Conservation (phyloP, 2,113 vertebrate species). For the zebrafish (Danio rerio) region DNA sequence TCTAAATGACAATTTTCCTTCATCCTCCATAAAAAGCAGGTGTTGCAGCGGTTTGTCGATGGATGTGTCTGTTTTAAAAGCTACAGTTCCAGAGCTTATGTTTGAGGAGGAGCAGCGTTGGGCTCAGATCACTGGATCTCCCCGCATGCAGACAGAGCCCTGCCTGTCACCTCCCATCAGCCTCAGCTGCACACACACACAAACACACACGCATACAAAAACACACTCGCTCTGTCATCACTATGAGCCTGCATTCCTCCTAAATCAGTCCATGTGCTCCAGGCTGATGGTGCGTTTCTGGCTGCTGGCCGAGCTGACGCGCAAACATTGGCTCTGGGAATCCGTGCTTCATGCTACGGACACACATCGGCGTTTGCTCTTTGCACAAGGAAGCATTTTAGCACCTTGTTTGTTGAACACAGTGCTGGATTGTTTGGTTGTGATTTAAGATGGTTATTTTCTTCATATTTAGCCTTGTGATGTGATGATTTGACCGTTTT, state of each 20-base stretch:
- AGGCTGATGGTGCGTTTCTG: constrained; percentile 52
- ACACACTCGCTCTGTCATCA: constrained; percentile 49
- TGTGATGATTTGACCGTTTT: background rate
- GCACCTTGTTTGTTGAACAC: background rate
- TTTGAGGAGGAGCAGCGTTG: constrained; percentile 31
- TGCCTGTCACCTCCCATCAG: constrained; percentile 52
- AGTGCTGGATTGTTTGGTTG: background rate
- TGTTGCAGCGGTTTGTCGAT: background rate
- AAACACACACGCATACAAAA: constrained; percentile 21
- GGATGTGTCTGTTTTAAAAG: background rate
- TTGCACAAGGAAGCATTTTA: background rate
- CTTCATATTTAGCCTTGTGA: constrained; percentile 3
- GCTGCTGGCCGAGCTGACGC: constrained; percentile 53
- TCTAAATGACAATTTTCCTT: too few species aligned
- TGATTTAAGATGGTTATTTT: constrained; percentile 1
- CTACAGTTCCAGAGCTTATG: constrained; percentile 27
- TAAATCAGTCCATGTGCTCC: constrained; percentile 50
- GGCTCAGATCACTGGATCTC: too few species aligned
- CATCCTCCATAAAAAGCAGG: background rate
- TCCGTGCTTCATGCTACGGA: background rate
- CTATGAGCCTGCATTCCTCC: constrained; percentile 43
- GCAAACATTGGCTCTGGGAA: background rate
- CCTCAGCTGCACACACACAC: constrained; percentile 37
- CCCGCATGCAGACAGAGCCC: constrained; percentile 42
- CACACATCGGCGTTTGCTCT: background rate